phyloP scores from a whole-genome alignment of 2,888 invertebrate genomes.

The Caenorhabditis sp. region DNA sequence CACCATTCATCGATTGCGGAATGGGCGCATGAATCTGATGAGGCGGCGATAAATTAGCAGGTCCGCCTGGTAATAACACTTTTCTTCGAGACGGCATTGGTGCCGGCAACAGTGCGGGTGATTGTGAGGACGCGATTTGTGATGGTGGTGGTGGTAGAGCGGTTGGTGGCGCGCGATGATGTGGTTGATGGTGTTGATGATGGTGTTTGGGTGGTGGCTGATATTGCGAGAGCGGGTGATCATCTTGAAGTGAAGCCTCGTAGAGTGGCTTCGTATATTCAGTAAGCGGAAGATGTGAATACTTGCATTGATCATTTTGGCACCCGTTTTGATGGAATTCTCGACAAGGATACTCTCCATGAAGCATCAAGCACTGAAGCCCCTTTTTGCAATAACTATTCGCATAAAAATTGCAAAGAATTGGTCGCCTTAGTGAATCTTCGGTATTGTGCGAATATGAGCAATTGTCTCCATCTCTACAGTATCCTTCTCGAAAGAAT shows the following conservation, averaged over 20 bases:
- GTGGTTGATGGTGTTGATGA: conserved; percentile 9
- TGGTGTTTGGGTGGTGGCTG: too few relatives aligned
- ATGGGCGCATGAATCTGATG: conserved; percentile 45
- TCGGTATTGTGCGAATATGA: conserved; percentile 67
- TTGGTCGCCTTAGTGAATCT: conserved; percentile 63
- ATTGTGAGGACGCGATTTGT: too few relatives aligned
- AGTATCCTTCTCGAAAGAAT: conserved; percentile 71
- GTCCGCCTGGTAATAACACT: conserved; percentile 57
- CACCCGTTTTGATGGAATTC: conserved; percentile 62
- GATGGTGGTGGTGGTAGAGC: conserved; percentile 27
- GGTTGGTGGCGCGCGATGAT: conserved; percentile 28
- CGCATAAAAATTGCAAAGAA: conserved; percentile 69
- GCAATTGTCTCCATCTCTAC: conserved; percentile 69
- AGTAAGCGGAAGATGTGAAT: conserved; percentile 67
- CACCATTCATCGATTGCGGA: conserved; percentile 30
- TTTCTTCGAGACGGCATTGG: conserved; percentile 43
- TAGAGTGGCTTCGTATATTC: conserved; percentile 66
- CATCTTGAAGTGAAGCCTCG: conserved; percentile 57
- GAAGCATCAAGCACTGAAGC: conserved; percentile 60
- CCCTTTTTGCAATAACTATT: conserved; percentile 69
- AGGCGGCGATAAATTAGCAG: conserved; percentile 11
- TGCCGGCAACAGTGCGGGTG: conserved; percentile 1
- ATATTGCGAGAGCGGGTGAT: conserved; percentile 10
- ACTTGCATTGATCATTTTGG: conserved; percentile 65
- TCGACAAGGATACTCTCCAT: conserved; percentile 70